Percentiles rank a stretch among this genome's conserved stretches.
Conservation (phyloP, 2,113 vertebrate genomes). For the Mormyrus lacerda region DNA sequence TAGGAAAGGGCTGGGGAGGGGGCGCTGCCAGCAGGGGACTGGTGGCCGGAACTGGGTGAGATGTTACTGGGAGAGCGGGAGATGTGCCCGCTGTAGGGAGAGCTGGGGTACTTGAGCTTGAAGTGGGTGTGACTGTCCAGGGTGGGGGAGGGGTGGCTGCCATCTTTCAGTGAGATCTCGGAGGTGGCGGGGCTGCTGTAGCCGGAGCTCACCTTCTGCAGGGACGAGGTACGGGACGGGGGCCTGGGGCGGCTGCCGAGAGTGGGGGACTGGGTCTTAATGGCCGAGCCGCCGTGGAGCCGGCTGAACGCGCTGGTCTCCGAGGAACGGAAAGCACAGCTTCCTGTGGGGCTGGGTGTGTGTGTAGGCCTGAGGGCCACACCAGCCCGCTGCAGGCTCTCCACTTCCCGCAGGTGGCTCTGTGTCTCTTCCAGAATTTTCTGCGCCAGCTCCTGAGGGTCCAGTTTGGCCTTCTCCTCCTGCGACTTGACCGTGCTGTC, state of each 20-base stretch:
- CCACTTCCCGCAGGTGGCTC: constrained; percentile 83
- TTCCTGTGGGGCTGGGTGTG: constrained; percentile 36
- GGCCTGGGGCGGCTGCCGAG: constrained; percentile 69
- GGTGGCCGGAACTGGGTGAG: constrained; percentile 86
- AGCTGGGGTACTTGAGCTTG: constrained; percentile 89
- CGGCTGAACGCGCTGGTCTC: constrained; percentile 90
- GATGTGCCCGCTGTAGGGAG: constrained; percentile 87
- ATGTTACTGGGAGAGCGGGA: constrained; percentile 79
- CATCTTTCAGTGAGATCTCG: constrained; percentile 68
- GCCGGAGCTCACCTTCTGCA: constrained; percentile 86
- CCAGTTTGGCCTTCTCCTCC: constrained; percentile 73
- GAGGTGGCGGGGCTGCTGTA: constrained; percentile 75
- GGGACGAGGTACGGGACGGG: constrained; percentile 81
- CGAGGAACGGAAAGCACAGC: constrained; percentile 68
- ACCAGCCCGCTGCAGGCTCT: constrained; percentile 73
- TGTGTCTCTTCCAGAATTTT: constrained; percentile 92
- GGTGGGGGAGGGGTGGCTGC: constrained; percentile 66
- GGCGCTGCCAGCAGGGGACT: constrained; percentile 77
- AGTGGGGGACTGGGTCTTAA: constrained; percentile 68
- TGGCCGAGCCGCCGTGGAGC: constrained; percentile 67
- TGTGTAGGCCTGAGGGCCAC: constrained; percentile 42
- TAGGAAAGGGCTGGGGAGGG: constrained; percentile 89
- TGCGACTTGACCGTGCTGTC: constrained; percentile 93
- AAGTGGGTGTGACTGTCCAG: constrained; percentile 71
- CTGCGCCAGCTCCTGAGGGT: constrained; percentile 85